These are phyloP conservation scores for Polyploca ridens DNA, from an alignment of 2,888 invertebrate genomes.

Conservation along the genomic window DNA sequence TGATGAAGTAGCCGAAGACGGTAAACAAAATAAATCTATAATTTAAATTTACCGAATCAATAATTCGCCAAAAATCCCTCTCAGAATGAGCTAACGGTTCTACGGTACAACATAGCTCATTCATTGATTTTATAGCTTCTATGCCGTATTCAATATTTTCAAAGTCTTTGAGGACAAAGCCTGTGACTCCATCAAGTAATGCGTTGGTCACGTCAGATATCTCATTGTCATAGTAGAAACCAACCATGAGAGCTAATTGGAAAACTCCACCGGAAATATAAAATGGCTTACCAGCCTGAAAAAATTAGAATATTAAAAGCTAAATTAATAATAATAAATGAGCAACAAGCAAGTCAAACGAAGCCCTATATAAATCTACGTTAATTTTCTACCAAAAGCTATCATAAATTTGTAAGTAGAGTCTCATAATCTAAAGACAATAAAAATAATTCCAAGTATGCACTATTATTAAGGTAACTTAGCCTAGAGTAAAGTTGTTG, in stretches of 20 bases:
- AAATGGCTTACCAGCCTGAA: constrained; percentile 66
- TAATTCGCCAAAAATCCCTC: constrained; percentile 47
- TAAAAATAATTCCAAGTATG: not conserved
- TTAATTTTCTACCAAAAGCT: too few relatives aligned
- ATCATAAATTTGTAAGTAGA: too few relatives aligned
- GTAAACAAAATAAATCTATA: not conserved
- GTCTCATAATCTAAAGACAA: too few relatives aligned
- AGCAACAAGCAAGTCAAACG: not conserved
- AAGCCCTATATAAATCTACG: too few relatives aligned
- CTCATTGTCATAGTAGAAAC: constrained; percentile 44
- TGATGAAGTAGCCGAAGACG: not conserved
- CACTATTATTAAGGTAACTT: not conserved
- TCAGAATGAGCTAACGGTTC: constrained; percentile 55
- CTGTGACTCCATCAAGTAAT: constrained; percentile 62
- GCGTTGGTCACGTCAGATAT: constrained; percentile 61
- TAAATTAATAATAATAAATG: not conserved
- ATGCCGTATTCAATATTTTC: constrained; percentile 38
- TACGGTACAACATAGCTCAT: constrained; percentile 52
- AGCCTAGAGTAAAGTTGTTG: not conserved
- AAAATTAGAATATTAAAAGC: constrained; percentile 9
- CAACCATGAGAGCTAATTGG: constrained; percentile 38
- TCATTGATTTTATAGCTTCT: constrained; percentile 48
- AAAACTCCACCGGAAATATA: constrained; percentile 64
- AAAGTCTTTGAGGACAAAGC: constrained; percentile 56
- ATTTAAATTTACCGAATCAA: constrained; percentile 47